phyloP scores from a whole-genome alignment of 2,113 vertebrate species.

The Amphiprion percula region DNA sequence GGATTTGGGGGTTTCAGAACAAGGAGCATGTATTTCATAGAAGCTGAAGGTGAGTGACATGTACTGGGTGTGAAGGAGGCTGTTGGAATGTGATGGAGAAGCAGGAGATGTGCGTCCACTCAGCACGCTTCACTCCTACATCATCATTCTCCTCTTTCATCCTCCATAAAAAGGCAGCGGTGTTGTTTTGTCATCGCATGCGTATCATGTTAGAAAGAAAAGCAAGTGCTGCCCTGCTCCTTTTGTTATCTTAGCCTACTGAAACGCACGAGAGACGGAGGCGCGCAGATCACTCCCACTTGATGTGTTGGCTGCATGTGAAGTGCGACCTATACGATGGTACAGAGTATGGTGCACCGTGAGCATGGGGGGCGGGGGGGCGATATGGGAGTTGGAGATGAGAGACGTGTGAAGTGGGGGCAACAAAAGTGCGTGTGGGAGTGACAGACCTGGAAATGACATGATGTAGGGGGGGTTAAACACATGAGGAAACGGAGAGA shows the following conservation, averaged over 20 bases:
- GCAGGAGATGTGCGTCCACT: neutral
- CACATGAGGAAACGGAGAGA: conserved; percentile 29
- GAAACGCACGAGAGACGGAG: neutral
- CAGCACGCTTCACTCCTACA: neutral
- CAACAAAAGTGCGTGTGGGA: conserved; percentile 26
- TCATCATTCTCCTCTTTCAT: neutral
- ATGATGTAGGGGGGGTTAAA: conserved; percentile 55
- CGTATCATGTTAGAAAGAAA: neutral
- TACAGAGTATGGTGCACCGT: neutral
- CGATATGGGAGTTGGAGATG: conserved; percentile 21
- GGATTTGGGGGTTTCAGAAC: no score
- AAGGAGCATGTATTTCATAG: no score
- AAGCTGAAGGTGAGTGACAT: no score
- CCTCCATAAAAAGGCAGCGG: neutral
- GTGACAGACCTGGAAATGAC: conserved; percentile 38
- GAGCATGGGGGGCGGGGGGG: neutral
- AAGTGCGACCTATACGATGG: conserved; percentile 21
- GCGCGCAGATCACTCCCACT: conserved; percentile 2
- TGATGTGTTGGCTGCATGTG: conserved; percentile 10
- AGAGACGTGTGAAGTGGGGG: neutral
- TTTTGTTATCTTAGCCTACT: neutral
- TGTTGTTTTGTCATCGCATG: neutral
- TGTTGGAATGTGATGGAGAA: neutral
- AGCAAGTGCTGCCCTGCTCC: neutral
- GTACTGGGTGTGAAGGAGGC: neutral